Percentiles rank a stretch among this genome's conserved stretches.
These are phyloP conservation scores for Platycercus adscitus DNA, from an alignment of 2,113 vertebrate species.

Conservation along the genomic window DNA sequence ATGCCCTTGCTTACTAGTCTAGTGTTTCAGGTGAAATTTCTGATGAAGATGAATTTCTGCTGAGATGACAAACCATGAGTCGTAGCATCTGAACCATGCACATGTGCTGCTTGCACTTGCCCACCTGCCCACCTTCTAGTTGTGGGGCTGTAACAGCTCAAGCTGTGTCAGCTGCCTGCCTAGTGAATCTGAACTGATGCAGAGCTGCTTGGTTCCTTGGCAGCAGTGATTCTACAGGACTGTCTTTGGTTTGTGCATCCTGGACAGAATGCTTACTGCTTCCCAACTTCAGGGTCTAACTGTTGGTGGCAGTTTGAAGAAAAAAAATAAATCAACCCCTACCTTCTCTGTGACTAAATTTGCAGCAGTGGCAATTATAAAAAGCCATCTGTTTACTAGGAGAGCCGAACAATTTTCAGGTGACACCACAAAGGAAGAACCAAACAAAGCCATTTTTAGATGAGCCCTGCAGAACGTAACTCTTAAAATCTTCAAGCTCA, in stretches of 20 bases:
- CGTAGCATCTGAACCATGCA: conserved; percentile 19
- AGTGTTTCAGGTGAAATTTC: conserved; percentile 21
- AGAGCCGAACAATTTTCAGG: conserved; percentile 39
- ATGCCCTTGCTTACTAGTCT: not conserved
- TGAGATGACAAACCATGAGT: conserved; percentile 26
- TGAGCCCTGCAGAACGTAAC: conserved; percentile 1
- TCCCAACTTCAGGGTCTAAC: not conserved
- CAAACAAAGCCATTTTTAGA: conserved; percentile 47
- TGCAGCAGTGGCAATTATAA: conserved; percentile 49
- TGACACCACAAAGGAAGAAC: conserved; percentile 52
- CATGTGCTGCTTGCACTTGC: not conserved
- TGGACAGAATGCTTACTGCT: not conserved
- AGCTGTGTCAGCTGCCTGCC: conserved; percentile 23
- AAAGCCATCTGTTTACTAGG: conserved; percentile 53
- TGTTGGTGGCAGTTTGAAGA: not conserved
- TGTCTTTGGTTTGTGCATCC: not conserved
- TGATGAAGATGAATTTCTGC: conserved; percentile 19
- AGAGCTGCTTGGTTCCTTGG: not conserved
- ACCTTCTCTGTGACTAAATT: not conserved
- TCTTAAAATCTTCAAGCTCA: not conserved
- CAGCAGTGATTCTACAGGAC: not conserved
- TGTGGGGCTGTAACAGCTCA: not conserved
- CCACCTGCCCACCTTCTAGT: not conserved
- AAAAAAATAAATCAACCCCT: not conserved
- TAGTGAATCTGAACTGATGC: not conserved